Evolutionary conservation across 2,113 vertebrate genomes (phyloP), one percentile per base, ranked within the genome.

Genomic region (Prunella himalayana): DNA sequence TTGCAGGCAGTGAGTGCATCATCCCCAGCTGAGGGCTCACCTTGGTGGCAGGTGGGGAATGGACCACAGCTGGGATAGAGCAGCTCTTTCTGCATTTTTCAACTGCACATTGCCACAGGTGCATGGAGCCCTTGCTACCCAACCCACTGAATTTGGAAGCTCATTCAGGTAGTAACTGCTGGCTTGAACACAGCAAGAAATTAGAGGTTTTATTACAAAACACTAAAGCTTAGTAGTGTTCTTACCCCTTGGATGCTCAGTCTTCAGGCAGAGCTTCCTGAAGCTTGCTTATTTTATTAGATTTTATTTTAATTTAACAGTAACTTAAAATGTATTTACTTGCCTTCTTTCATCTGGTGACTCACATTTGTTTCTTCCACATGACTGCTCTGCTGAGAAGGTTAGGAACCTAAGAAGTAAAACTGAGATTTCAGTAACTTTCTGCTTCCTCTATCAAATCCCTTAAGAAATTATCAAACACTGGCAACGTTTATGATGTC

Each of bases 401-500:
- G 80, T 77, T 53, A 57, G 60, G 76, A 75, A 81, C 60, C 27
- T 42, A 19, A 86, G 69, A 90, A 92, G 37, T 39, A 86, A 91
- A 94, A 54, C 59, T 49, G 77, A 93, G 54, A 86, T 92, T 94
- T 82, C 64, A 81, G 64, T 83, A 92, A 51, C 47, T 86, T 96
- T 88, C 84, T 88, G 41, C 57, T 94, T 96, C 44, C 60, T 88
- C 51, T 56, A 2, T 93, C 71, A 94, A 80, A 72, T 89, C 85
- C 85, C 71, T 78, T 54, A 78, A 95, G 90, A 95, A 90, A 88
- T 91, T 73, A 65, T 51, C 80, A 86, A 94, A 79, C 28, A 27
- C 73, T 81, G 57, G 57, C 56, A 75, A 86, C 57, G 60, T 69
- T 95, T 85, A n/a, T 92, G 82, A 78, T 77, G 82, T 75, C 71